Base-by-base conservation (phyloP, 2,888 invertebrate genomes). In the Hipparchia semele region DNA sequence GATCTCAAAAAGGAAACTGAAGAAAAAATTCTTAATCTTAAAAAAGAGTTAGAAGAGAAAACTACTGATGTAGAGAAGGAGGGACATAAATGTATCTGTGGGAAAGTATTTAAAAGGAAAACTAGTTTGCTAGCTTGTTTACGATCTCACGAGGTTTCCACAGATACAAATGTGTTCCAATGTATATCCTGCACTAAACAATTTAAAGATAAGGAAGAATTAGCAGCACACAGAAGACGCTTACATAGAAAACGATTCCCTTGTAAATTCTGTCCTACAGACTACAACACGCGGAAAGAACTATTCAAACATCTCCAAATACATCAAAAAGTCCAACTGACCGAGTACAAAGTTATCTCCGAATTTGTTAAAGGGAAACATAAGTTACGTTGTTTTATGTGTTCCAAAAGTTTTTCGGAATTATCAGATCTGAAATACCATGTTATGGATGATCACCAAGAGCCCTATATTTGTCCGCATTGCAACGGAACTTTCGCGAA, bases 201-300 rank as follows among this genome's bases (percentile, higher is more conserved):
- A 56, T 92, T 90, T 54, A 87, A 86, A 70, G 84, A 87, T 13
- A 92, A 92, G 81, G 85, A 87, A 46, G 87, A 90, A 23, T 77
- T 93, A 13, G 79, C 83, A 0, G 76, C 82, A 54, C 94, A 94
- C 74, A 82, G 91, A n/a, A 89, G 89, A 76, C 79, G 89, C 64
- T 75, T 88, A 5, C 94, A 93, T 58, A 82, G 89, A 68, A 92
- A 91, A 76, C 86, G 87, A 71, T 92, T 90, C 72, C 88, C 90
- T 0, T 94, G 94, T 76, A 94, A 94, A 80, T 93, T 94, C 75
- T 94, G 94, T 72, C 94, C 94, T 0, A 92, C 92, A n/a, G 91
- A 92, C 76, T 92, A 92, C 67, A 84, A 88, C 72, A 91, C 90
- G 0, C 81, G 90, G 0, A 93, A 92, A 76, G 90, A 91, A 70